Base-by-base conservation (phyloP, 37 sponge, comb jelly and placozoan species). In the Theonella swinhoei region DNA sequence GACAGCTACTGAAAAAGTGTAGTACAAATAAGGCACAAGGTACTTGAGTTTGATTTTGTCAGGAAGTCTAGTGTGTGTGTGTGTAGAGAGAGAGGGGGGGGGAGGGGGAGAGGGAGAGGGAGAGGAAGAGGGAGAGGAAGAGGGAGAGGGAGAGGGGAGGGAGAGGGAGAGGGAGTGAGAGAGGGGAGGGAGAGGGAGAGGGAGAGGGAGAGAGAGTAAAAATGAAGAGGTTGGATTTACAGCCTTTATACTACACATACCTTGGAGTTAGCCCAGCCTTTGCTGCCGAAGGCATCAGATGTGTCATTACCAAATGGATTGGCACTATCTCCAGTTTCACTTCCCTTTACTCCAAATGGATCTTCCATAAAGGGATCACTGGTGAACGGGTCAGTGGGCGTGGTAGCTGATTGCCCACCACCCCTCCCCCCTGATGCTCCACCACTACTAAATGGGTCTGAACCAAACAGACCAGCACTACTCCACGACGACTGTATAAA, bases 61-160 rank as follows among this genome's bases (percentile, higher is more conserved):
- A 80, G 64, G 22, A 77, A 70, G 60, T 64, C 74, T 68, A 85
- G 87, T 42, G 72, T 75, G 1, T 84, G 86, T n/a, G n/a, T n/a
- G n/a, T n/a, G n/a, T n/a, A n/a, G n/a, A n/a, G n/a, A n/a, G n/a
- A n/a, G n/a, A n/a, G 42, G 90, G 86, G 88, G 93, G 89, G 38
- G 95, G 67, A 87, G 26, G 88, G 89, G 25, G 95, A 97, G 70
- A 95, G 94, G 81, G 64, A 36, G 28, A 62, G 66, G n/a, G 95
- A 92, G 31, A 42, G 47, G 17, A 89, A 60, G 66, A 94, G 85
- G 76, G 94, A 89, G 62, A 29, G 24, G 28, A 89, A 89, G 78
- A 94, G 85, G 65, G 80, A 72, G 19, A 65, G 42, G 30, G 33
- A 97, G n/a, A n/a, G n/a, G n/a, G n/a, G n/a, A n/a, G n/a, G n/a